Base-by-base conservation (phyloP, 2,888 invertebrate genomes). In the Cremastinae sp. region DNA sequence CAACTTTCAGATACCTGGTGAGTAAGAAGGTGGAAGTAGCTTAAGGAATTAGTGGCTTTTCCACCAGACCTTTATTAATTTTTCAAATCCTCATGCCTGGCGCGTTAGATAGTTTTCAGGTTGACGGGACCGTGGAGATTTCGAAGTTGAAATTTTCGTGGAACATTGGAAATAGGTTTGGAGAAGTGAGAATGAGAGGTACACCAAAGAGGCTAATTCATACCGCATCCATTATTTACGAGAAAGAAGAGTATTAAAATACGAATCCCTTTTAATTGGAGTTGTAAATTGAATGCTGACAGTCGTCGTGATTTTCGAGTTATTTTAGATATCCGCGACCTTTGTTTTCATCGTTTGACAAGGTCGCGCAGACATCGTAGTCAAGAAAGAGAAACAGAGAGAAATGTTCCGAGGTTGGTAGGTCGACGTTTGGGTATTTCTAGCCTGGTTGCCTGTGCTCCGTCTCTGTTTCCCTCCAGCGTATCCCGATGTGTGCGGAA, bases 401-500 rank as follows among this genome's bases (percentile, higher is more conserved):
- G 47, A 16, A 5, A 49, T 39, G 58, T 68, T 70, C 12, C 14
- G 45, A 12, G 64, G 56, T 59, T 74, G 45, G 62, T 64, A 53
- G 58, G 64, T 65, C 64, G 58, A 51, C 45, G 64, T 49, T 58
- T 70, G 53, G 61, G 28, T 69, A 37, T 61, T 53, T 37, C 39
- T 28, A 20, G 16, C 55, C 18, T 18, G 59, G 51, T 64, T 39
- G 45, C 47, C 45, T 64, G 64, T 61, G 55, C 45, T 41, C 55
- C 45, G 45, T 45, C 58, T 58, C 68, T 66, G 39, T 51, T 37
- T 51, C 56, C 28, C 56, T 51, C 58, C 64, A 43, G 62, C 53
- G 5, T 68, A 18, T 58, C 58, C 28, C 20, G 47, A 45, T 65
- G 71, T 69, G 68, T 65, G 65, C 61, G 69, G 65, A 79, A 76